Base-by-base conservation (phyloP, 2,797 vertebrate genomes). In the Pseudotriccus pelzelni region DNA sequence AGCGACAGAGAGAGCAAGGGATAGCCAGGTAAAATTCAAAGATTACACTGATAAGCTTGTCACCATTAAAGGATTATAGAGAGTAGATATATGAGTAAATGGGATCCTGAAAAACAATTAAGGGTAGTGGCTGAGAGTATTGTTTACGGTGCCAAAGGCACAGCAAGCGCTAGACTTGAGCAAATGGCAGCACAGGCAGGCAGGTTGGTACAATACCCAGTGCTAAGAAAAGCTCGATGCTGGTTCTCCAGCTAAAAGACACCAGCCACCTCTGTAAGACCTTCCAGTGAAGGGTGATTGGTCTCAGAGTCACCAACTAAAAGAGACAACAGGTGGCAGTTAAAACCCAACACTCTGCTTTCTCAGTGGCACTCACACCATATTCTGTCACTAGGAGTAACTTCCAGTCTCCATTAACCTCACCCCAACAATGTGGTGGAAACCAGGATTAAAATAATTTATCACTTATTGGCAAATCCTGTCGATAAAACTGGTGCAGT, bases 11-110 rank as follows among this genome's bases (percentile, higher is more conserved):
- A 16, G 13, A 30, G 30, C 36, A 75, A 88, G 32, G 25, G 44
- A 69, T 87, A 76, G 30, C 47, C 64, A 90, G 72, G 79, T 78
- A 84, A 84, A 94, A 93, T 78, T 68, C 43, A 60, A 55, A 93
- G 72, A 63, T 86, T 63, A 72, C 39, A 44, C 24, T 72, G 72
- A 64, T 78, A 58, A 81, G 18, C 49, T 58, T 85, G 66, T 58
- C 78, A 74, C 62, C 70, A 60, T 81, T 88, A 84, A 81, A 75
- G 80, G 55, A 70, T 69, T 91, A 80, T 10, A 67, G 43, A 80
- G 25, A 44, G 18, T 47, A 50, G 46, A 77, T 36, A 52, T 1
- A n/a, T 39, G 34, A 90, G 66, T 77, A 88, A 94, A 88, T 49
- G 88, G 79, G 58, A 93, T 67, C 64, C 73, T 18, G 22, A 44